These are phyloP conservation scores for Stenurella melanura DNA, from an alignment of 2,888 invertebrate genomes.

Conservation along the genomic window DNA sequence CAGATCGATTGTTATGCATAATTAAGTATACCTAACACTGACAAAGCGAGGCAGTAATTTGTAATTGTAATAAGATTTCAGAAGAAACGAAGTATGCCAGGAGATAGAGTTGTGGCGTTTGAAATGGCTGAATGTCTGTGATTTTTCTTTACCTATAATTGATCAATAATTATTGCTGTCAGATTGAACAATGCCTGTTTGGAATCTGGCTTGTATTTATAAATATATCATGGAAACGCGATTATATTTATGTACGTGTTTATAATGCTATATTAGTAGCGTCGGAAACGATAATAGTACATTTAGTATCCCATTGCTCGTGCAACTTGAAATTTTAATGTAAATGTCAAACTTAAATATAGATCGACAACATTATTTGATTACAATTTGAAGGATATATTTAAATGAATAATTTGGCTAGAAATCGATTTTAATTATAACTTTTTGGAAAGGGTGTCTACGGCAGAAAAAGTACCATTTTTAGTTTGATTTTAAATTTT, in stretches of 20 bases:
- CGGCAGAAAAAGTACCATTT: too few species aligned
- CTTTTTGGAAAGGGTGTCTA: too few species aligned
- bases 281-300: not conserved
- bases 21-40: slow-evolving; percentile 43
- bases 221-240: slow-evolving; percentile 59
- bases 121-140: slow-evolving; percentile 63
- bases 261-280: slow-evolving; percentile 59
- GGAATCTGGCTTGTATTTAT: slow-evolving; percentile 63
- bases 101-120: slow-evolving; percentile 62
- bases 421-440: too few species aligned
- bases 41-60: slow-evolving; percentile 45
- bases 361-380: too few species aligned
- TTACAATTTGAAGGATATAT: too few species aligned
- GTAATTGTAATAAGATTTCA: slow-evolving; percentile 56
- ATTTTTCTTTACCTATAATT: slow-evolving; percentile 66
- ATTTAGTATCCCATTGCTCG: not conserved
- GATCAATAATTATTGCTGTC: slow-evolving; percentile 69
- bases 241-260: slow-evolving; percentile 61
- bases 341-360: too few species aligned
- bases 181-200: slow-evolving; percentile 64
- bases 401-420: too few species aligned
- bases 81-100: slow-evolving; percentile 61
- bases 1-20: slow-evolving; percentile 41
- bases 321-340: not conserved
- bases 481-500: too few species aligned